These are phyloP conservation scores for Saguinus imperator DNA, from an alignment of 2,113 vertebrate species.

Conservation along the genomic window DNA sequence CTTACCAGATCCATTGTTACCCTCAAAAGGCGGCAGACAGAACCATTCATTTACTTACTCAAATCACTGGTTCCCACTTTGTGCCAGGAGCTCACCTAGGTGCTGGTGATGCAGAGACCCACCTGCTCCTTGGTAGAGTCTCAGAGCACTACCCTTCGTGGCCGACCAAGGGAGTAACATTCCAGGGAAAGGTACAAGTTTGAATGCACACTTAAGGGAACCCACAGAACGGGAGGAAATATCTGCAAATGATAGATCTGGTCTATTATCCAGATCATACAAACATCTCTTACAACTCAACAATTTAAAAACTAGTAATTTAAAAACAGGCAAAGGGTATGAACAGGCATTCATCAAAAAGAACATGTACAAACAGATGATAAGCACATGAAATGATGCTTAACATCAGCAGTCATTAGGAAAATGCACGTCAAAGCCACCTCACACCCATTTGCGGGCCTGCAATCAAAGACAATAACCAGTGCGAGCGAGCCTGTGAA, in stretches of 20 bases:
- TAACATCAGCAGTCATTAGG: neutral
- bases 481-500: neutral
- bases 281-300: neutral
- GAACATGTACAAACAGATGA: neutral
- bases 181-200: neutral
- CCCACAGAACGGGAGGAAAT: neutral
- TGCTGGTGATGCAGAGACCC: neutral
- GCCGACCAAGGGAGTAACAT: too few species aligned
- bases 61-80: neutral
- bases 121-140: neutral
- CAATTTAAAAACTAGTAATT: neutral
- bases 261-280: neutral
- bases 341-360: neutral
- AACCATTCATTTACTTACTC: neutral
- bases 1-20: neutral
- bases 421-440: neutral
- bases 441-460: neutral
- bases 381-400: neutral
- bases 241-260: neutral
- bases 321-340: neutral
- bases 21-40: neutral
- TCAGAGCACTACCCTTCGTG: neutral
- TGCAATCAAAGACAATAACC: accelerated
- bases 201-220: neutral
- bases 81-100: neutral